Conservation (phyloP, 1,140 invertebrate genomes). For the Bombus soroeensis region DNA sequence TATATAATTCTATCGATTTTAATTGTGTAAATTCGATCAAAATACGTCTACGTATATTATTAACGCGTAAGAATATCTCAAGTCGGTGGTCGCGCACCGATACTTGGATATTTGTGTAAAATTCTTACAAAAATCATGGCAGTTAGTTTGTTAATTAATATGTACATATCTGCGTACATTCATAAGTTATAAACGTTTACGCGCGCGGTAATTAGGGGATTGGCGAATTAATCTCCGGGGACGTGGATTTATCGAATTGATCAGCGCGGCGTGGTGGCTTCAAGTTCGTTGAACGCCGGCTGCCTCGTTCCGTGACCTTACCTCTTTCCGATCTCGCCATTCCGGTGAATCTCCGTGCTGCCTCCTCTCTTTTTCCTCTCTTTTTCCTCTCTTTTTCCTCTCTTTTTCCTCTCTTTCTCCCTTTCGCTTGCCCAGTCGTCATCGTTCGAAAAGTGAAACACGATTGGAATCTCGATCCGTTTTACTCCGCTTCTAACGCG, state of each 20-base stretch:
- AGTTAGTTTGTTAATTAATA: constrained; percentile 18
- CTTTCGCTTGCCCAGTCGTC: constrained; percentile 9
- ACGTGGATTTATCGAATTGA: constrained; percentile 51
- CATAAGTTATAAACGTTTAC: constrained; percentile 39
- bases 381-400: not conserved
- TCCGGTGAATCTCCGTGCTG: constrained; percentile 23
- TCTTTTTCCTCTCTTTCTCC: constrained; percentile 4
- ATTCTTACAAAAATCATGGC: not conserved
- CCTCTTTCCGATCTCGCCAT: constrained; percentile 42
- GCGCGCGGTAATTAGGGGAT: constrained; percentile 63
- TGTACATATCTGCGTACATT: not conserved
- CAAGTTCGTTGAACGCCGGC: constrained; percentile 52
- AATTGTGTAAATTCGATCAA: not conserved
- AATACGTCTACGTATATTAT: no score
- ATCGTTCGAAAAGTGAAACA: constrained; percentile 34
- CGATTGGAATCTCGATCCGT: not conserved
- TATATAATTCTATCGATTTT: not conserved
- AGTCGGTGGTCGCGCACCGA: no score
- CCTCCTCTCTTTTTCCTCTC: not conserved
- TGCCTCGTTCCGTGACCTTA: constrained; percentile 56
- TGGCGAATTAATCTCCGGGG: constrained; percentile 57
- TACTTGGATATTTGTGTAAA: no score
- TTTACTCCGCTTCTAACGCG: not conserved
- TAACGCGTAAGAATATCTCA: no score
- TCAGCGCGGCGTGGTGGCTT: constrained; percentile 41